Conservation (phyloP, 2,888 invertebrate genomes). For the Epiperipatus broadwayi region DNA sequence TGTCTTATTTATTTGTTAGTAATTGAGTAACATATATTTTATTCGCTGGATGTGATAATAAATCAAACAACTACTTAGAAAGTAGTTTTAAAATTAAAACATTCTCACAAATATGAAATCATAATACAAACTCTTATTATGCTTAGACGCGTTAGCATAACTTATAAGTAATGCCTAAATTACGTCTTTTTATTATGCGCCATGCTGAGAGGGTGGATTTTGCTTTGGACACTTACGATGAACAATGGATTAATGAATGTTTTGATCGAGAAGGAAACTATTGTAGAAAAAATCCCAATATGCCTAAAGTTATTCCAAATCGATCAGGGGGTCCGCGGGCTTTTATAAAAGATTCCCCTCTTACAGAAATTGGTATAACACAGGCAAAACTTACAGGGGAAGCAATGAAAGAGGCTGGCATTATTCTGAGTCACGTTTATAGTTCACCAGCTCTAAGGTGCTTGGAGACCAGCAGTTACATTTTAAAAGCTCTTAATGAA, state of each 20-base stretch:
- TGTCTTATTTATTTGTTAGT: too few relatives aligned
- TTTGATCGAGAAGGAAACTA: slow-evolving; percentile 37
- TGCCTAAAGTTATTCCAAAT: slow-evolving; percentile 57
- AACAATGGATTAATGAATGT: slow-evolving; percentile 60
- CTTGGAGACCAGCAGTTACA: slow-evolving; percentile 52
- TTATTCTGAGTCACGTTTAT: slow-evolving; percentile 52
- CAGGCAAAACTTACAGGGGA: slow-evolving; percentile 70
- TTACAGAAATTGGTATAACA: slow-evolving; percentile 67
- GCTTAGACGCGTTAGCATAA: too few relatives aligned
- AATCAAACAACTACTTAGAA: too few relatives aligned
- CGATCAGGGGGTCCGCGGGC: slow-evolving; percentile 47
- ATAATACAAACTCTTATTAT: too few relatives aligned
- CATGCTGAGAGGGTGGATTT: slow-evolving; percentile 91
- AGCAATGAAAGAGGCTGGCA: slow-evolving; percentile 48
- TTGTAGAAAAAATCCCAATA: slow-evolving; percentile 66
- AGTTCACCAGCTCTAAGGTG: slow-evolving; percentile 76
- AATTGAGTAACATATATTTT: too few relatives aligned
- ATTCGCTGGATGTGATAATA: too few relatives aligned
- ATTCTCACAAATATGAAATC: too few relatives aligned
- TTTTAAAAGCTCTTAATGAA: slow-evolving; percentile 37
- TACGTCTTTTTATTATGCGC: slow-evolving; percentile 49
- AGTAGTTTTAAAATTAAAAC: too few relatives aligned
- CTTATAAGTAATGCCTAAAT: too few relatives aligned
- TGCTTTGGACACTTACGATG: slow-evolving; percentile 70
- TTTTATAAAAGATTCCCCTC: slow-evolving; percentile 64